Conservation (phyloP, 30 jellyfish, hydroid and myxozoan genomes). For the Hydractinia symbiolongicarpus region DNA sequence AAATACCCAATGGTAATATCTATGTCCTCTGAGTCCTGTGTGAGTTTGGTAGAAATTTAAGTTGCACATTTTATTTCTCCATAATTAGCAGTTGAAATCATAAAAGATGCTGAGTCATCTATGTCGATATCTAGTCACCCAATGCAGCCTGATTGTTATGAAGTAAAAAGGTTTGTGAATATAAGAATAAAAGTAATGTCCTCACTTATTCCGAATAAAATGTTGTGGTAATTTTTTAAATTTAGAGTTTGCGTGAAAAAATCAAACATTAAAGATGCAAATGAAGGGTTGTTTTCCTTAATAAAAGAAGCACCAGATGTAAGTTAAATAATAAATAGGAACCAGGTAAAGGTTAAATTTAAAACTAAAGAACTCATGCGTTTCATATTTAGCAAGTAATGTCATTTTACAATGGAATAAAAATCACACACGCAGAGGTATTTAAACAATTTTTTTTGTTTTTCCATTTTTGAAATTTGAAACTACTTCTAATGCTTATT, state of each 20-base stretch:
- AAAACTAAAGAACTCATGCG: background rate
- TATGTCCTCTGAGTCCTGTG: background rate
- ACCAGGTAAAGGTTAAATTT: background rate
- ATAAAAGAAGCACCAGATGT: constrained; percentile 52
- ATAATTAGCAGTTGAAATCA: constrained; percentile 5
- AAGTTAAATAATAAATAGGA: background rate
- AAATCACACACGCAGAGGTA: constrained; percentile 51
- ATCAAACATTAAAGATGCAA: constrained; percentile 64
- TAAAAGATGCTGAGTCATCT: constrained; percentile 53
- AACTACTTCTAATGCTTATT: too few relatives aligned
- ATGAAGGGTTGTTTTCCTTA: constrained; percentile 77
- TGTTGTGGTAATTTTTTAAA: background rate
- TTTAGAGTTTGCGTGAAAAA: constrained; percentile 52
- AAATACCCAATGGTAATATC: background rate
- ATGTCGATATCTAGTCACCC: constrained; percentile 40
- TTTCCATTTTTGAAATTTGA: too few relatives aligned
- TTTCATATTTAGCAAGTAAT: constrained; percentile 45
- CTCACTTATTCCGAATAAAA: too few relatives aligned
- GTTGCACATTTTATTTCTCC: background rate
- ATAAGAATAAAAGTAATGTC: too few relatives aligned
- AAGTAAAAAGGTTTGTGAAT: constrained; percentile 35
- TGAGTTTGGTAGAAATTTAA: background rate
- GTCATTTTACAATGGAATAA: constrained; percentile 71
- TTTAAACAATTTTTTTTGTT: background rate
- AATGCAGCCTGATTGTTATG: constrained; percentile 53